Evolutionary conservation across 2,797 vertebrate genomes (phyloP).

Genomic region (Megaceryle alcyon): DNA sequence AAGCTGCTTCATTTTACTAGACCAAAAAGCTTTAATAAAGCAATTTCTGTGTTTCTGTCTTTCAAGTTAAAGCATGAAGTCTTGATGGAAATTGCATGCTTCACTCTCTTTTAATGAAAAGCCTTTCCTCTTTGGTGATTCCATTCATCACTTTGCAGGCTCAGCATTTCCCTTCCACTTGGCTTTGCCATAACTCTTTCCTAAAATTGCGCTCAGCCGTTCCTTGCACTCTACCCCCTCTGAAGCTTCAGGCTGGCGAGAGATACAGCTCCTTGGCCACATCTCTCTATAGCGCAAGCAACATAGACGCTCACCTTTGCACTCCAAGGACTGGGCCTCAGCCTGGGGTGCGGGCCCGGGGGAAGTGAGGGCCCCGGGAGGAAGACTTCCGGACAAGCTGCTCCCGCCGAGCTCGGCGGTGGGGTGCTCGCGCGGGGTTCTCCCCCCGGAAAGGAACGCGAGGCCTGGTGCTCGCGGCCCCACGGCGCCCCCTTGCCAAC

Average conservation of each 20-base stretch:
- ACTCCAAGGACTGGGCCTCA: neutral
- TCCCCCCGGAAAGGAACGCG: neutral
- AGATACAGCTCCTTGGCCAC: neutral
- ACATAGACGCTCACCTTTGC: neutral
- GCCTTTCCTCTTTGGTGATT: neutral
- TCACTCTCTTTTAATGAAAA: neutral
- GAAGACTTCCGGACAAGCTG: neutral
- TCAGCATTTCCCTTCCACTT: neutral
- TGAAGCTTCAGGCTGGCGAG: no score
- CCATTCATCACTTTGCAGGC: neutral
- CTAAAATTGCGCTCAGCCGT: neutral
- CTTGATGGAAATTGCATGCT: neutral
- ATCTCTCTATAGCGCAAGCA: neutral
- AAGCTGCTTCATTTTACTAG: neutral
- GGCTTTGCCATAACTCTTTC: neutral
- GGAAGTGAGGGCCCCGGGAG: neutral
- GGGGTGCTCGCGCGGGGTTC: neutral
- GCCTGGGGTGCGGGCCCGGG: neutral
- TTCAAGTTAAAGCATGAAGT: neutral
- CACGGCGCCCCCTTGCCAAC: neutral
- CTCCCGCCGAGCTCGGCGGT: neutral
- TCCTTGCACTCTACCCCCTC: no score
- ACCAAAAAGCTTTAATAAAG: neutral
- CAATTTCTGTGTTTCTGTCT: neutral
- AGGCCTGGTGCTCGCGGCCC: neutral